Evolutionary conservation across 2,888 invertebrate species (phyloP).

Genomic region (Sarcophaga rosellei): DNA sequence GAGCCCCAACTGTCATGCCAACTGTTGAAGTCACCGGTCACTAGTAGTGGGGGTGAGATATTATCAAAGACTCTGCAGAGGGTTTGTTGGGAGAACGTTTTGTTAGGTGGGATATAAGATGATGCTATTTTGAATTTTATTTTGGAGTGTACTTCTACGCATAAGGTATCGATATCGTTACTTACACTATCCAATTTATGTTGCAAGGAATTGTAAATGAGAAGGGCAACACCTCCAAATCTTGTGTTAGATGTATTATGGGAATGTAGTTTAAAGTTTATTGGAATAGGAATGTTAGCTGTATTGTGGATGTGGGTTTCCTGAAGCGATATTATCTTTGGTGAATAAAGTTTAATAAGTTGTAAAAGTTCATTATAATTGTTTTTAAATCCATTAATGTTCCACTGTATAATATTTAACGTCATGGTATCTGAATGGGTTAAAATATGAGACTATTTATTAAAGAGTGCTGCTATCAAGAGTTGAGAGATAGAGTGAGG

Average conservation of each 20-base stretch:
- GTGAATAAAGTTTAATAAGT: slow-evolving; percentile 21
- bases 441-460: neutral
- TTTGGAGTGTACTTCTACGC: slow-evolving; percentile 3
- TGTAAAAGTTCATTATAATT: slow-evolving; percentile 38
- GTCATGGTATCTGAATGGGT: neutral
- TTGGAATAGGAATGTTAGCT: slow-evolving; percentile 20
- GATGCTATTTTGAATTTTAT: neutral
- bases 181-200: too few species aligned
- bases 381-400: slow-evolving; percentile 34
- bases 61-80: too few species aligned
- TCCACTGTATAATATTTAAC: slow-evolving; percentile 42
- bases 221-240: too few species aligned
- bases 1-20: too few species aligned
- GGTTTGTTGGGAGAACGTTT: too few species aligned
- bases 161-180: too few species aligned
- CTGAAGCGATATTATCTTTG: slow-evolving; percentile 45
- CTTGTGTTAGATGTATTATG: too few species aligned
- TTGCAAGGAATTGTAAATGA: too few species aligned
- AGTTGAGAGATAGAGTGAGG: neutral
- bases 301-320: slow-evolving; percentile 36
- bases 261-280: neutral
- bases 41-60: too few species aligned
- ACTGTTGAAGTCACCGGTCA: too few species aligned
- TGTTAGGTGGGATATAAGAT: too few species aligned
- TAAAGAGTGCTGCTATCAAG: neutral